Base-by-base conservation (phyloP, 2,797 vertebrate species). In the Selene dorsalis region DNA sequence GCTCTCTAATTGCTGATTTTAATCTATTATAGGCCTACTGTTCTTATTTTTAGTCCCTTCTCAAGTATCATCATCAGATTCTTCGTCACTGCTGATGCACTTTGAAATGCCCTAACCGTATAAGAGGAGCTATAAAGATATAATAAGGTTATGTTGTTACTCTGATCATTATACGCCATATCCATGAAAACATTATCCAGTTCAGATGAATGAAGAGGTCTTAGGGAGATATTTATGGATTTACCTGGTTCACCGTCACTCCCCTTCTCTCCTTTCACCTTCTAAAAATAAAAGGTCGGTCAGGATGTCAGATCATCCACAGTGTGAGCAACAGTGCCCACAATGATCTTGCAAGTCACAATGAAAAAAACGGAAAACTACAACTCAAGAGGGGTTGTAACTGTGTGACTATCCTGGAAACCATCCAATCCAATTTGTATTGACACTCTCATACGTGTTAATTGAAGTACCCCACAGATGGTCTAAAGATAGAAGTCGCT, bases 401-500 rank as follows among this genome's bases (percentile, higher is more conserved):
- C 41, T 22, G 12, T 69, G 70, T 38, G 62, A 59, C 67, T 58
- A 14, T 69, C 58, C 72, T 76, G 47, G 24, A 66, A 73, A 73
- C 14, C 67, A 26, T 74, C 26, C 59, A 70, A 70, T 80, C 72
- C 62, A 69, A 66, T 86, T 81, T 75, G 39, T 84, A 91, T 90
- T 41, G 89, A 91, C 73, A 80, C 86, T 72, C 74, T 84, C 52
- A 2, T 56, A 80, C 69, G 86, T 84, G 87, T 80, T 86, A 85
- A 88, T 90, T 24, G 70, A 85, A 79, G 79, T 12, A 63, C 67
- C 81, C 71, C 55, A 47, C 69, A 48, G 68, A 48, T 13, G 8
- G 48, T 63, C 90, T 88, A 88, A 89, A 92, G 80, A 91, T 91
- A 91, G 88, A 86, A 45, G 38, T 11, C 1, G 1, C 38, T 8